Base-by-base conservation (phyloP, 2,888 invertebrate species). In the Trachelus iudaicus region DNA sequence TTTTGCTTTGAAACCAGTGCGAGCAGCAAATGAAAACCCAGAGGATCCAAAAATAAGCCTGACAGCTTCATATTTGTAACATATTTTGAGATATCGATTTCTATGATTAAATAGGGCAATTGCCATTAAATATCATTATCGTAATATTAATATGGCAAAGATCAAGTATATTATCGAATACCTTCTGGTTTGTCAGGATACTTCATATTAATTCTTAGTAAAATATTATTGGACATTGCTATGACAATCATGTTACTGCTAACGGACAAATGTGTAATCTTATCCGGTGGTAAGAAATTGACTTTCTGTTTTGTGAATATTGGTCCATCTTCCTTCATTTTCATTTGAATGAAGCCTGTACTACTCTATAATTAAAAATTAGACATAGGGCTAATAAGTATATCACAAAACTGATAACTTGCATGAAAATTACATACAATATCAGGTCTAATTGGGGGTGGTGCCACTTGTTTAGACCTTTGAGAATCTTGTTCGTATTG, bases 261-360 rank as follows among this genome's bases (percentile, higher is more conserved):
- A 11, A 97, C 96, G 3, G 94, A 95, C 78, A 98, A 93, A 89
- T 97, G 96, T 4, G 95, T 95, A 82, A 98, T 95, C 80, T 95
- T 94, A 85, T 96, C 95, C 0, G 96, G 94, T 1, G 98, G 96
- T 80, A 95, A 94, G 83, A 97, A 95, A 85, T 95, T 95, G 92
- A 97, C 96, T 91, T 95, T 96, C 83, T 96, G 95, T 90, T 96
- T 98, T 56, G 94, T 95, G 91, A 98, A 98, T 91, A 98, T 97
- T 12, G 97, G 97, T 31, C 94, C 93, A 83, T 97, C 97, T 85
- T 96, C 95, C 86, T 95, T 94, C 33, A 95, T 88, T 79, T 93
- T 93, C 93, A 94, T 93, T 85, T 94, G 93, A 69, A 94, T 93
- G 83, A 93, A 94, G 31, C 93, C 93, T 79, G 93, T 89, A 6